Evolutionary conservation across 1,140 invertebrate genomes (phyloP).

Genomic region (Nylanderia fulva): DNA sequence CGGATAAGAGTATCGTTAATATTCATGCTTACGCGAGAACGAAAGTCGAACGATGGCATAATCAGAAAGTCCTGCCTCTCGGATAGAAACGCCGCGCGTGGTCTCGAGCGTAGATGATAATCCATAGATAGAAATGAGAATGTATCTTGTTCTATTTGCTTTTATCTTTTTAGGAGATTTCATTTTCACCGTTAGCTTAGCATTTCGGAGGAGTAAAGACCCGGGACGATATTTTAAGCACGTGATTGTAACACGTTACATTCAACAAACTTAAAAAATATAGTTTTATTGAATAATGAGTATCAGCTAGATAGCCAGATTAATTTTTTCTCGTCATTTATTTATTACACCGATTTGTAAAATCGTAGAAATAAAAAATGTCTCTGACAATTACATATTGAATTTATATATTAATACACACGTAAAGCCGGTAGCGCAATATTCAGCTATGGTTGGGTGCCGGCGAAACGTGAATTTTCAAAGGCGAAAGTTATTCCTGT

Average conservation of each 20-base stretch:
- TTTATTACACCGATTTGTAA: background rate
- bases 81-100: constrained; percentile 6
- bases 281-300: background rate
- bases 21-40: constrained; percentile 29
- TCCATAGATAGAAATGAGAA: constrained; percentile 10
- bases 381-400: background rate
- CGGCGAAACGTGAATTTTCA: background rate
- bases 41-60: constrained; percentile 28
- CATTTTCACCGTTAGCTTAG: background rate
- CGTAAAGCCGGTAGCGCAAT: constrained; percentile 11
- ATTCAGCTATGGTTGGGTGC: background rate
- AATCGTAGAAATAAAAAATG: background rate
- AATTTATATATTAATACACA: background rate
- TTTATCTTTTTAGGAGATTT: constrained; percentile 21
- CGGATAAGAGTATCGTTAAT: constrained; percentile 55
- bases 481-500: constrained; percentile 43
- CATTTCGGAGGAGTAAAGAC: background rate
- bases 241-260: background rate
- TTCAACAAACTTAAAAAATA: background rate
- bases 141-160: constrained; percentile 5
- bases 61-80: constrained; percentile 43
- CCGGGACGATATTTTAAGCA: background rate
- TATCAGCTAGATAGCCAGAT: background rate
- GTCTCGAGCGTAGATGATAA: background rate
- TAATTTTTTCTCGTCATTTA: background rate